Percentiles rank a stretch among this genome's conserved stretches.
Evolutionary conservation across 2,797 vertebrate species (phyloP).

Genomic region (Sternarchorhynchus goeldii): DNA sequence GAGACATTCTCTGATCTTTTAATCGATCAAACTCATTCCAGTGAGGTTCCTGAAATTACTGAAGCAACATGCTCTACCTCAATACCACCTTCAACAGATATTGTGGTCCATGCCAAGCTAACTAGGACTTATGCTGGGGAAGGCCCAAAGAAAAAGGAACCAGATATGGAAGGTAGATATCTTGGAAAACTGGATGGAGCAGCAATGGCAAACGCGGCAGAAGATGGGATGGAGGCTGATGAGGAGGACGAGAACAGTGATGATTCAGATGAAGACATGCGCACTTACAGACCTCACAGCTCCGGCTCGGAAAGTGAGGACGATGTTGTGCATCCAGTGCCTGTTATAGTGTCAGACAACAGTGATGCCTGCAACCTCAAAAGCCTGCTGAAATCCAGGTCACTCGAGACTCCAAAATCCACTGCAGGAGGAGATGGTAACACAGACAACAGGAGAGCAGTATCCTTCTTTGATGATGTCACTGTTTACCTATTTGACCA

Average conservation of each 20-base stretch:
- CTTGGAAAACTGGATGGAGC: slow-evolving; percentile 82
- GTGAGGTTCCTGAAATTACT: slow-evolving; percentile 28
- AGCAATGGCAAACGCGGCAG: slow-evolving; percentile 71
- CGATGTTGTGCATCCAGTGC: slow-evolving; percentile 77
- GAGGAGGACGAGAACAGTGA: slow-evolving; percentile 98
- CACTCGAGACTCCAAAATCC: slow-evolving; percentile 54
- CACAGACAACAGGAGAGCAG: slow-evolving; percentile 77
- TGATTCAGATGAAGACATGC: slow-evolving; percentile 90
- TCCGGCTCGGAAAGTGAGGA: slow-evolving; percentile 95
- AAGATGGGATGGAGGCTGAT: slow-evolving; percentile 90
- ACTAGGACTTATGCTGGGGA: slow-evolving; percentile 76
- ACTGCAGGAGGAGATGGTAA: slow-evolving; percentile 53
- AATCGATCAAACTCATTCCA: slow-evolving; percentile 36
- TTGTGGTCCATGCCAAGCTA: slow-evolving; percentile 71
- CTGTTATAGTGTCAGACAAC: slow-evolving; percentile 82
- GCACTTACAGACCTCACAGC: slow-evolving; percentile 84
- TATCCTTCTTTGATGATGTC: slow-evolving; percentile 96
- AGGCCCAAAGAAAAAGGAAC: slow-evolving; percentile 87
- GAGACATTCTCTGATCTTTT: slow-evolving; percentile 63
- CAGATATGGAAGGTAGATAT: slow-evolving; percentile 91
- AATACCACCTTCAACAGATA: slow-evolving; percentile 53
- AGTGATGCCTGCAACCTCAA: slow-evolving; percentile 78
- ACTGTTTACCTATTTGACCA: slow-evolving; percentile 98
- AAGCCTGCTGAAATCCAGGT: slow-evolving; percentile 85
- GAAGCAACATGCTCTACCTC: slow-evolving; percentile 47